These are phyloP conservation scores for Mamestra configurata DNA, from an alignment of 1,140 invertebrate species.

Conservation along the genomic window DNA sequence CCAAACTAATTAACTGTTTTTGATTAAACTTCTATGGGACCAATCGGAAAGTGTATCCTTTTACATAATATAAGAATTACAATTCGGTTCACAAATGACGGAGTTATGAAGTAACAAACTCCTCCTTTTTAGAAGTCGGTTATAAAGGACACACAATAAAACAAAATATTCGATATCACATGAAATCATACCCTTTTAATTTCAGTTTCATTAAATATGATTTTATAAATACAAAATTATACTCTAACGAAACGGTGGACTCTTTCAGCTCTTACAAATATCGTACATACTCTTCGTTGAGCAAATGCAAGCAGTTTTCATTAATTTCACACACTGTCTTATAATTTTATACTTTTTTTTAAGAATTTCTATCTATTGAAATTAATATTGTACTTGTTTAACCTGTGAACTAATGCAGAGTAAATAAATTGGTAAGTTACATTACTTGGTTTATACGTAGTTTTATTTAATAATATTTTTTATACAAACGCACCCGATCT, in stretches of 20 bases:
- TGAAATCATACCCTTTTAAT: constrained; percentile 85
- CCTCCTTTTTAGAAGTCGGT: no score
- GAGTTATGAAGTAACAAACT: no score
- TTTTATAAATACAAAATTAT: constrained; percentile 81
- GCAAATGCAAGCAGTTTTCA: constrained; percentile 81
- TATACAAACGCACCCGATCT: no score
- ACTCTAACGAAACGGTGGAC: constrained; percentile 80
- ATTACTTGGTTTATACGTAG: not conserved
- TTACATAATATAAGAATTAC: no score
- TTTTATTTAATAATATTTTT: not conserved
- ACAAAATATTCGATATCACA: constrained; percentile 81
- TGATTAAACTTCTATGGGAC: no score
- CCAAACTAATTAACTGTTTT: no score
- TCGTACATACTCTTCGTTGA: constrained; percentile 72
- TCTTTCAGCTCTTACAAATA: constrained; percentile 69
- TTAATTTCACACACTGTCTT: constrained; percentile 45
- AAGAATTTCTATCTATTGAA: constrained; percentile 29
- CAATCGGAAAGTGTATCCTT: no score
- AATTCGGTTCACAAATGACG: no score
- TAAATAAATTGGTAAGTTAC: not conserved
- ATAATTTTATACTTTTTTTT: constrained; percentile 20
- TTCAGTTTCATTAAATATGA: constrained; percentile 74
- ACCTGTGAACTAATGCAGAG: constrained; percentile 3
- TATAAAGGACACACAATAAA: constrained; percentile 50
- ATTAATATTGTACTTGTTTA: not conserved